A percentile compares a stretch with the other conserved stretches of the same genome.
phyloP scores from a whole-genome alignment of 2,113 vertebrate species.

The Pipra filicauda region DNA sequence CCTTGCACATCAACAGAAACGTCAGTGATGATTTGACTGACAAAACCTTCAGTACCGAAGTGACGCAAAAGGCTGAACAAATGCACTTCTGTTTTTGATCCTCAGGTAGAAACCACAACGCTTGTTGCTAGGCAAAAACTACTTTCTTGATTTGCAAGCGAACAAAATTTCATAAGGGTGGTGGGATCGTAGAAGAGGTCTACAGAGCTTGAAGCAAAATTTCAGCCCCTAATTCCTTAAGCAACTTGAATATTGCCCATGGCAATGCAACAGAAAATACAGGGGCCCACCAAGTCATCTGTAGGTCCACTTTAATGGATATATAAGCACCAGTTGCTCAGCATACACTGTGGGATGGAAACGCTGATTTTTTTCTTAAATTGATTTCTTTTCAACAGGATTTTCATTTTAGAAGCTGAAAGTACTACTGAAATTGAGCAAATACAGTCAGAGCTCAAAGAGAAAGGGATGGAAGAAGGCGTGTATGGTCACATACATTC shows the following conservation, averaged over 20 bases:
- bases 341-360: background rate
- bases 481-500: background rate
- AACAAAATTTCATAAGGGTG: background rate
- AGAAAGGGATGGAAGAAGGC: background rate
- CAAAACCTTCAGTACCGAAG: background rate
- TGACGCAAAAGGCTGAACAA: slow-evolving; percentile 33
- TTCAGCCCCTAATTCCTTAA: background rate
- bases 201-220: background rate
- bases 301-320: background rate
- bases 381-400: background rate
- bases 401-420: background rate
- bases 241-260: background rate
- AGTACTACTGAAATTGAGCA: background rate
- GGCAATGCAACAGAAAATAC: background rate
- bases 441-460: background rate
- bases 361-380: background rate
- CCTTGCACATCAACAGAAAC: slow-evolving; percentile 12
- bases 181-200: background rate
- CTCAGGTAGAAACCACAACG: background rate
- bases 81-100: background rate
- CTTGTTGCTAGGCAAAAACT: background rate
- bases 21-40: slow-evolving; percentile 25
- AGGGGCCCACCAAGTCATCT: background rate
- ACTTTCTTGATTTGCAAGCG: background rate
- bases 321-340: background rate